Percentiles rank a stretch among this genome's conserved stretches.
Evolutionary conservation across 2,888 invertebrate species (phyloP).

Genomic region (Caenorhabditis becei): DNA sequence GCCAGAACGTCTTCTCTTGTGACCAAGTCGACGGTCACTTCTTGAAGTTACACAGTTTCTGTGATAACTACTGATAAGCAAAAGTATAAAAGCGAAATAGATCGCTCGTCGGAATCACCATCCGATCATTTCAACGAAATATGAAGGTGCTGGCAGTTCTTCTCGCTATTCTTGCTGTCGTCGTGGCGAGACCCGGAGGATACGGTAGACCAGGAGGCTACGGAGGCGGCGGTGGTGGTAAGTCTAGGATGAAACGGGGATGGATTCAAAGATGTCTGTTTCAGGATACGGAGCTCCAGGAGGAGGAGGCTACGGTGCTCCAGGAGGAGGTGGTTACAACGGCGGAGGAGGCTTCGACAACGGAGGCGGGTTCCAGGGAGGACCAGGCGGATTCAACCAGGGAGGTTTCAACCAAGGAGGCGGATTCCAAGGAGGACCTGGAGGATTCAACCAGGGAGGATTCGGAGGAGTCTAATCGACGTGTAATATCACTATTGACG

Average conservation of each 20-base stretch:
- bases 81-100: conserved; percentile 37
- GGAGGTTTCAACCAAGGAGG: conserved; percentile 48
- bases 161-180: conserved; percentile 42
- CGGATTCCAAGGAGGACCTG: conserved; percentile 38
- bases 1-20: conserved; percentile 37
- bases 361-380: conserved; percentile 46
- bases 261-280: neutral
- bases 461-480: conserved; percentile 31
- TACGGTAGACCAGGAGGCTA: conserved; percentile 54
- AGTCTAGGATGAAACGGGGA: neutral
- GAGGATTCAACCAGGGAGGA: conserved; percentile 40
- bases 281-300: conserved; percentile 52
- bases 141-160: conserved; percentile 55
- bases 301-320: conserved; percentile 30
- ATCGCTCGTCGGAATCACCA: neutral
- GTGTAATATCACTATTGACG: conserved; percentile 3
- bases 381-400: conserved; percentile 27
- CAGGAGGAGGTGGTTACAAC: conserved; percentile 7
- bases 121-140: conserved; percentile 8
- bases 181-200: conserved; percentile 47
- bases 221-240: conserved; percentile 33
- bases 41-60: conserved; percentile 52
- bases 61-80: conserved; percentile 12
- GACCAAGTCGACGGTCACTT: conserved; percentile 32
- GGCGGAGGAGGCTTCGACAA: conserved; percentile 26